Evolutionary conservation across 2,113 vertebrate species (phyloP).

Genomic region (Silurus glanis): DNA sequence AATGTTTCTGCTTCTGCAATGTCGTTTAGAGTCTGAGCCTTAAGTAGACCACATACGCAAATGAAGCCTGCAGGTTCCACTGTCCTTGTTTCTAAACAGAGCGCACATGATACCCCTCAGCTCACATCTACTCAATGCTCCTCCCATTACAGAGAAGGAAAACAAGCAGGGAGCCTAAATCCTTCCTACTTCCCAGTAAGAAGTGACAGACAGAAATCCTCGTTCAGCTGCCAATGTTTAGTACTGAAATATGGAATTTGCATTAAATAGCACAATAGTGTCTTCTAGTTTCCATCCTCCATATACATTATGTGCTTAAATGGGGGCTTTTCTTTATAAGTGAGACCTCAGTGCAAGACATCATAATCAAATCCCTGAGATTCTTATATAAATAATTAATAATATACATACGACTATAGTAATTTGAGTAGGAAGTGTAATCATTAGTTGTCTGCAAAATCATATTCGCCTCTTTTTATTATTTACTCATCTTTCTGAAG

Average conservation of each 20-base stretch:
- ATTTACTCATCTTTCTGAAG: too few species aligned
- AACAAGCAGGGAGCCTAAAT: conserved; percentile 42
- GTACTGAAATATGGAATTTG: conserved; percentile 19
- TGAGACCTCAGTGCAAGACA: not conserved
- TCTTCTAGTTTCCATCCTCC: not conserved
- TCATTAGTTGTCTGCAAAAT: not conserved
- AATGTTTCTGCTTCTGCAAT: not conserved
- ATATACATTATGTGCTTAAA: not conserved
- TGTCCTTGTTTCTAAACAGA: conserved; percentile 39
- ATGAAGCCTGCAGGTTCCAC: conserved; percentile 36
- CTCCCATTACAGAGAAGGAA: conserved; percentile 49
- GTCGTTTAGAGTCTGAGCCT: conserved; percentile 26
- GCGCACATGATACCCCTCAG: conserved; percentile 42
- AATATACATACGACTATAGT: not conserved
- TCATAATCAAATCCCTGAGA: not conserved
- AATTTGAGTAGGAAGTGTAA: not conserved
- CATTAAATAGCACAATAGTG: not conserved
- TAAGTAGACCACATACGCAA: conserved; percentile 34
- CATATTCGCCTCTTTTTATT: not conserved
- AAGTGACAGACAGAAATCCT: conserved; percentile 39
- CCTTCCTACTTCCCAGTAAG: conserved; percentile 35
- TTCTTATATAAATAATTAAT: not conserved
- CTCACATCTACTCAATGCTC: conserved; percentile 37
- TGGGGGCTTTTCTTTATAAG: not conserved
- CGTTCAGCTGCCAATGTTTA: conserved; percentile 27